A percentile compares a stretch with the other conserved stretches of the same genome.
Conservation (phyloP, 2,888 invertebrate species). For the Griposia aprilina region DNA sequence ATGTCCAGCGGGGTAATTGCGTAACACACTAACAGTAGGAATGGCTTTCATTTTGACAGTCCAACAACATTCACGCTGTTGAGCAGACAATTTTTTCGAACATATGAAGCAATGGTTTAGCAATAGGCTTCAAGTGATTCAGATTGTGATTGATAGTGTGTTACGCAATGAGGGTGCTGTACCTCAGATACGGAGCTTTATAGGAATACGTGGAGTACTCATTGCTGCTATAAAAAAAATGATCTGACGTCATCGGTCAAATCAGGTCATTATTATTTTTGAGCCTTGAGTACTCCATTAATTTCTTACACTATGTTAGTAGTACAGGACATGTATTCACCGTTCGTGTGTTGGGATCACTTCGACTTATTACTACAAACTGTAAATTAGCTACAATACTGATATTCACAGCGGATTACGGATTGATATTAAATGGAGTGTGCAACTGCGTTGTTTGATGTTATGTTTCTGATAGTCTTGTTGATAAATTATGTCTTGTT, state of each 20-base stretch:
- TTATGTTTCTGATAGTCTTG: neutral
- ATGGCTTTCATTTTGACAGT: too few relatives aligned
- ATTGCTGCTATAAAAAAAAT: neutral
- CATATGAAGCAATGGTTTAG: too few relatives aligned
- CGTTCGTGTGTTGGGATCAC: neutral
- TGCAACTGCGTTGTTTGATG: conserved; percentile 3
- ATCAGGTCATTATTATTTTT: neutral
- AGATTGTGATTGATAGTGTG: too few relatives aligned
- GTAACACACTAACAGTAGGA: too few relatives aligned
- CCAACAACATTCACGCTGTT: too few relatives aligned
- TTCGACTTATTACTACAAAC: too few relatives aligned
- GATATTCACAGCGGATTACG: too few relatives aligned
- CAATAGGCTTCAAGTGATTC: too few relatives aligned
- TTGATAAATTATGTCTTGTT: neutral
- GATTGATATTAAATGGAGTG: neutral
- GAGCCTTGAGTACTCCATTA: neutral
- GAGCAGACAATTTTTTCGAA: too few relatives aligned
- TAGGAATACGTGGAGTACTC: conserved; percentile 1
- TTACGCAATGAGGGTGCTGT: too few relatives aligned
- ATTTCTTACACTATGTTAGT: neutral
- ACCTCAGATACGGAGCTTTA: conserved; percentile 5
- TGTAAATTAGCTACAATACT: neutral
- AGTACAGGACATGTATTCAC: neutral
- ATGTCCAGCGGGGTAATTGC: neutral
- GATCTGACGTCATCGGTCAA: neutral